Base-by-base conservation (phyloP, 37 sponge, comb jelly and placozoan species). In the Corticium candelabrum region DNA sequence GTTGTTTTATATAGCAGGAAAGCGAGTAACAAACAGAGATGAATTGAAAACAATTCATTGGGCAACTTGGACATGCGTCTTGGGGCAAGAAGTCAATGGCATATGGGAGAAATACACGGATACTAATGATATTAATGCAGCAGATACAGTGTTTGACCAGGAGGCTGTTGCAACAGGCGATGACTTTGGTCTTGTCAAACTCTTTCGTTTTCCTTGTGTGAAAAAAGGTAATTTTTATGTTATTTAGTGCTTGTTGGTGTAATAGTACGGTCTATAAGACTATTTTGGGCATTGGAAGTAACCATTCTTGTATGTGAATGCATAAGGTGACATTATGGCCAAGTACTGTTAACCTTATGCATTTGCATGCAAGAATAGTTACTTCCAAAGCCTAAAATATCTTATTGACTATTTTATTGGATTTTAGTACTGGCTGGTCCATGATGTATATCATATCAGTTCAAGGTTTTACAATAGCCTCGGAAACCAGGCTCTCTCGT, bases 31-130 rank as follows among this genome's bases (percentile, higher is more conserved):
- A 1, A 68, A 77, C 3, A 86, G 41, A 41, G 90, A 85, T 21
- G 87, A 86, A 68, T 87, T 86, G 27, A 77, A 87, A 39, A 50
- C 75, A 57, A 94, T 91, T 40, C 83, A 90, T 57, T 91, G 94
- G 91, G 77, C 75, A 37, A 84, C 94, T 11, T 88, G 85, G 85
- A 93, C 91, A 1, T 73, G 90, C 41, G 90, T 93, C 21, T 75
- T 97, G 75, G 92, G 95, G 2, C 68, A 84, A 0, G 88, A 97
- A 76, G 92, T 93, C 34, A 41, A 79, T 41, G 99, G 99, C 27
- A 89, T 93, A 33, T 97, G 95, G 94, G 91, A 90, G 5, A 94
- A 90, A 81, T 97, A 94, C 82, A 84, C 89, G 29, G 84, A 87
- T 86, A 32, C 68, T 1, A 95, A 91, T 67, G 99, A 97, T 68